Evolutionary conservation across 2,797 vertebrate species (phyloP).

Genomic region (Harpagifer antarcticus): DNA sequence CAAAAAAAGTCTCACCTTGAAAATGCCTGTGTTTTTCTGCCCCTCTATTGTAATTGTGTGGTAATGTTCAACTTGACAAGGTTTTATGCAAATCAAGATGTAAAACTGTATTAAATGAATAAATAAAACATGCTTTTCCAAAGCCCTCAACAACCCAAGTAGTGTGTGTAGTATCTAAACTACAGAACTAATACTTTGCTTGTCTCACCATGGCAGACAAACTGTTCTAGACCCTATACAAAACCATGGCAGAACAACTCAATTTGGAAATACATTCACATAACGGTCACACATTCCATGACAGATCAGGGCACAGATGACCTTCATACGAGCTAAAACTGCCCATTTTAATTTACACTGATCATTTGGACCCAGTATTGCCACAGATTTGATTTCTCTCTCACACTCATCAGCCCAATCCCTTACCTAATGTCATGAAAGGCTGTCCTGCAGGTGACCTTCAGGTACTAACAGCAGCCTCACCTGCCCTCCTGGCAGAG

Average conservation of each 20-base stretch:
- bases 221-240: constrained; percentile 11
- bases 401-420: constrained; percentile 58
- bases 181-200: neutral
- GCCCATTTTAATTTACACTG: constrained; percentile 40
- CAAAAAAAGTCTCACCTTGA: too few relatives aligned
- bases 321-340: constrained; percentile 49
- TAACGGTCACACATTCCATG: constrained; percentile 42
- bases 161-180: constrained; percentile 2
- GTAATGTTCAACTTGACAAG: constrained; percentile 11
- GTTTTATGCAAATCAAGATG: constrained; percentile 28
- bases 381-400: constrained; percentile 52
- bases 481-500: constrained; percentile 66
- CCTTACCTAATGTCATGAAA: constrained; percentile 35
- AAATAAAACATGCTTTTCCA: constrained; percentile 24
- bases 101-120: constrained; percentile 27
- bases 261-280: constrained; percentile 35
- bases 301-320: constrained; percentile 41
- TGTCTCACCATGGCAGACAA: constrained; percentile 3
- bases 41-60: neutral
- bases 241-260: constrained; percentile 5
- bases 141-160: constrained; percentile 4
- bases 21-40: constrained; percentile 11
- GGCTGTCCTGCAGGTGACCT: constrained; percentile 60
- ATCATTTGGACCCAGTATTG: constrained; percentile 45
- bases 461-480: constrained; percentile 50